Base-by-base conservation (phyloP, 2,888 invertebrate genomes). In the Augiades crinisus region DNA sequence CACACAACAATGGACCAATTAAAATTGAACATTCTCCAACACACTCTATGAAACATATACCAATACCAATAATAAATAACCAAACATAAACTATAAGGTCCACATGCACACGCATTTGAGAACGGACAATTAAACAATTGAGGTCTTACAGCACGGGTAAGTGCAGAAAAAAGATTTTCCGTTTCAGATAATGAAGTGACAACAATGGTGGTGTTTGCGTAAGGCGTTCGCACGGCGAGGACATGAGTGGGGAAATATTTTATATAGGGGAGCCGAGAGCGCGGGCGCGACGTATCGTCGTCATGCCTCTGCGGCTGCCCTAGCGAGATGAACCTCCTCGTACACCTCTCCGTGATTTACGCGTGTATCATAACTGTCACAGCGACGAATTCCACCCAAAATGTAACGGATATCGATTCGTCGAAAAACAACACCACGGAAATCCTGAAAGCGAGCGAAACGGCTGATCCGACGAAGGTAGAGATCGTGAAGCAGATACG, bases 401-500 rank as follows among this genome's bases (percentile, higher is more conserved):
- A 66, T 61, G 63, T 63, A 53, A 62, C 63, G 2, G 54, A 56
- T 1, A 58, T 56, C 21, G 61, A 77, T 57, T 58, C 75, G 34
- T 68, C 74, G 0, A 68, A 62, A n/a, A 78, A 80, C 55, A 68
- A 82, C 57, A 85, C 86, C 67, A 88, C 90, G 78, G 92, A 92
- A 75, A 91, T 91, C 58, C 77, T 91, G 22, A 88, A 88, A 62
- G 89, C 90, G 21, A 91, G 92, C 27, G 94, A 94, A 79, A 92
- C 93, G 3, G 92, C 91, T 58, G 93, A 93, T 61, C 92, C 93
- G 43, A 87, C 91, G 33, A 94, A 94, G 78, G 91, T 94, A 12
- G 94, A 95, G 71, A 95, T 95, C 64, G 92, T 96, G 17, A 95
- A 95, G 72, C 94, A 95, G 78, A 95, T 96, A 62, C 92, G 95